phyloP scores from a whole-genome alignment of 2,888 invertebrate genomes.

The Cosmia pyralina region DNA sequence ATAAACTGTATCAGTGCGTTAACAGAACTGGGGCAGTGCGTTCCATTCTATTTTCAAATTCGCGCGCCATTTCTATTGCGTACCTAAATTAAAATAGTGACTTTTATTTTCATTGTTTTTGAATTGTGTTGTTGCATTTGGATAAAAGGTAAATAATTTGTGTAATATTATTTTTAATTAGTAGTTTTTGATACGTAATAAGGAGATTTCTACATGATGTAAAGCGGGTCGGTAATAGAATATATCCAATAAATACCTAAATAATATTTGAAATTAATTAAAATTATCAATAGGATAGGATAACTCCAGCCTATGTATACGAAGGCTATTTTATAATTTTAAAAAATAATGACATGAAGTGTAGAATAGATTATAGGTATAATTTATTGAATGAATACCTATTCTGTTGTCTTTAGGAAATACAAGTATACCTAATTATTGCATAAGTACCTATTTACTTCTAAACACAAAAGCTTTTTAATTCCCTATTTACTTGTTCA shows the following conservation, averaged over 20 bases:
- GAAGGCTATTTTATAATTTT: too few relatives aligned
- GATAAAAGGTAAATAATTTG: conserved; percentile 38
- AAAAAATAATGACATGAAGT: too few relatives aligned
- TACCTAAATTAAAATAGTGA: conserved; percentile 29
- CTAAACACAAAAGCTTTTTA: too few relatives aligned
- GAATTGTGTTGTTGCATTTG: conserved; percentile 37
- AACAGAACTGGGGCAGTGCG: conserved; percentile 74
- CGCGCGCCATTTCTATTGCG: conserved; percentile 67
- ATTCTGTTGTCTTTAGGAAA: too few relatives aligned
- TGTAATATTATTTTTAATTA: background rate
- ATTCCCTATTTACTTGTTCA: too few relatives aligned
- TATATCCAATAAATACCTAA: background rate
- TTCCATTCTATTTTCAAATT: conserved; percentile 68
- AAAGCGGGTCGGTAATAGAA: background rate
- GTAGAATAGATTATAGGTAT: too few relatives aligned
- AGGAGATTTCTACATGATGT: background rate
- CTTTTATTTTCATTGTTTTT: conserved; percentile 34
- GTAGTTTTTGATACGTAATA: background rate
- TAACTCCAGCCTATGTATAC: too few relatives aligned
- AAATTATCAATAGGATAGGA: too few relatives aligned
- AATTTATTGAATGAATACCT: too few relatives aligned
- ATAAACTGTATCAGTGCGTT: conserved; percentile 79
- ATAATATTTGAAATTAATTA: background rate
- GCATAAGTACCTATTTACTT: too few relatives aligned
- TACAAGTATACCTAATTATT: too few relatives aligned